Percentiles rank a stretch among this genome's conserved stretches.
phyloP scores from a whole-genome alignment of 2,888 invertebrate genomes.

The Cabera pusaria region DNA sequence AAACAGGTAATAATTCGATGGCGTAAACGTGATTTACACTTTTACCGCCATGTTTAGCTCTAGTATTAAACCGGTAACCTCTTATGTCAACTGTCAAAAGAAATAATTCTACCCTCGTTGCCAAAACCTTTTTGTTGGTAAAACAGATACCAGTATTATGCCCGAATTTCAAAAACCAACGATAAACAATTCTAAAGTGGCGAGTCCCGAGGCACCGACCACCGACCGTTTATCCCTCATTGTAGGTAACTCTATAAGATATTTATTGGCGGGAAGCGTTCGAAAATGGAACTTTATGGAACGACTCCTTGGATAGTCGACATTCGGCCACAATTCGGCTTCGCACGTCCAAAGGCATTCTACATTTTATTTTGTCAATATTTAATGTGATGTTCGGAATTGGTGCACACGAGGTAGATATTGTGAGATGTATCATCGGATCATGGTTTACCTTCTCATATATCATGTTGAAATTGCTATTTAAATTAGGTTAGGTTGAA shows the following conservation, averaged over 20 bases:
- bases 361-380: slow-evolving; percentile 82
- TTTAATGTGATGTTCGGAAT: slow-evolving; percentile 67
- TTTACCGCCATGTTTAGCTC: too few relatives aligned
- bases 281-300: slow-evolving; percentile 70
- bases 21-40: too few relatives aligned
- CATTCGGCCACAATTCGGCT: slow-evolving; percentile 53
- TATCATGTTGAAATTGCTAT: too few relatives aligned
- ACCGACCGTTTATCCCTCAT: slow-evolving; percentile 63
- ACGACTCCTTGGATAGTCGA: slow-evolving; percentile 68
- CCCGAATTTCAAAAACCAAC: slow-evolving; percentile 18
- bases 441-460: too few relatives aligned
- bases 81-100: neutral
- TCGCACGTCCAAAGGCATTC: slow-evolving; percentile 67
- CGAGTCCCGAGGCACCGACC: slow-evolving; percentile 57
- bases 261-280: slow-evolving; percentile 79
- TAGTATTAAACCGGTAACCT: too few relatives aligned
- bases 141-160: too few relatives aligned
- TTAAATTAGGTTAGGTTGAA: too few relatives aligned
- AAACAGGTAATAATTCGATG: too few relatives aligned
- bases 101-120: too few relatives aligned
- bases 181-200: slow-evolving; percentile 40
- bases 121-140: too few relatives aligned
- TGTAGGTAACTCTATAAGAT: slow-evolving; percentile 81
- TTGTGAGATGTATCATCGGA: slow-evolving; percentile 20
- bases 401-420: slow-evolving; percentile 27